Evolutionary conservation across 2,797 vertebrate genomes (phyloP), one percentile per base, ranked within the genome.

Genomic region (Sebastes reedi): DNA sequence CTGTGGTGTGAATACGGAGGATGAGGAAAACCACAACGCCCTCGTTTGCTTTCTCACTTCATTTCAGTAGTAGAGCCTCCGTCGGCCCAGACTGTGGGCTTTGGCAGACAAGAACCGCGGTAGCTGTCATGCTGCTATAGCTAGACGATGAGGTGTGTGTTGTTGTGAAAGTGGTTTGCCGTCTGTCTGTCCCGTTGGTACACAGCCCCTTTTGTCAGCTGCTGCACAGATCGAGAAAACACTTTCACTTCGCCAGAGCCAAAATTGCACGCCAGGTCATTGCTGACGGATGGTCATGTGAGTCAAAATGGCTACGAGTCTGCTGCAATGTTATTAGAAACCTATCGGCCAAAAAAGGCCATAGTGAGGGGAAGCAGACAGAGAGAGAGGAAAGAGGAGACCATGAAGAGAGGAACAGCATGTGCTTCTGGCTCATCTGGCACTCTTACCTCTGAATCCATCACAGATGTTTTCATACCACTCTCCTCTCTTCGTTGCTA

Each of bases 401-500:
- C 36, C 32, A 54, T 50, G 59, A 77, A 72, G 82, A 82, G 80
- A 79, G 86, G 95, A 95, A 95, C 95, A 95, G 82, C 91, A 67
- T 91, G 93, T 95, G 91, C 95, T 92, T 92, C 93, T 93, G 85
- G 91, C 89, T 88, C 77, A 71, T 88, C 84, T 91, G 90, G 90
- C 68, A 59, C 83, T 74, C 67, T 39, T 73, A 58, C 82, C 64
- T 82, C 82, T 80, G 81, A 92, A 93, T 89, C 74, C 78, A 75
- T 88, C 74, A 82, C 95, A 94, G 93, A 94, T 95, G 92, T 94
- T 94, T 86, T 89, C 81, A 88, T 85, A 91, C 87, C 83, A 73
- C 72, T 84, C 85, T 83, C 55, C 66, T 75, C 54, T 77, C 70
- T 74, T 83, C 75, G 76, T 79, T 52, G 46, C 88, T 75, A 87